phyloP scores from a whole-genome alignment of 2,113 vertebrate species.

The Hippocampus mohnikei region DNA sequence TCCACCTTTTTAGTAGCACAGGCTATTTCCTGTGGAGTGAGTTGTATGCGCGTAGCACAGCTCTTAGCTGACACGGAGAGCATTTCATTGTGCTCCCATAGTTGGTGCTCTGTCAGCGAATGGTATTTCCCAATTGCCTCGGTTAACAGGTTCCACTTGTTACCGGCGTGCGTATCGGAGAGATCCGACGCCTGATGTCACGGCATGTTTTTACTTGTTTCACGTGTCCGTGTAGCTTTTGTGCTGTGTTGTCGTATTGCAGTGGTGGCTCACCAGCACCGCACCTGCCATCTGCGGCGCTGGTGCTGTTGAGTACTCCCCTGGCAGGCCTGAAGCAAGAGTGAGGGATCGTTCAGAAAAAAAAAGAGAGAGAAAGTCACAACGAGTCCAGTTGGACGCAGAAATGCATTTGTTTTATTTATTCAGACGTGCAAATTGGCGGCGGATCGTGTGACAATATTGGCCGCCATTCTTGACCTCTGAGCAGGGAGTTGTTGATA shows the following conservation, averaged over 20 bases:
- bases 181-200: slow-evolving; percentile 32
- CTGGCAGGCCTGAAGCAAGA: slow-evolving; percentile 37
- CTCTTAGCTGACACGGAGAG: slow-evolving; percentile 35
- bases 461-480: not conserved
- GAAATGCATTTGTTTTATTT: not conserved
- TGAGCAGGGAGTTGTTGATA: slow-evolving; percentile 69
- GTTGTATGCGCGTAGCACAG: slow-evolving; percentile 12
- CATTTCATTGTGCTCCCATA: slow-evolving; percentile 39
- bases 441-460: not conserved
- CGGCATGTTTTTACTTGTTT: slow-evolving; percentile 10
- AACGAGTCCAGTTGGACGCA: not conserved
- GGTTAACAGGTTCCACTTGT: slow-evolving; percentile 72
- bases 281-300: slow-evolving; percentile 64
- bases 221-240: slow-evolving; percentile 12
- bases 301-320: too few relatives aligned
- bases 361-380: slow-evolving; percentile 29
- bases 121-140: slow-evolving; percentile 42
- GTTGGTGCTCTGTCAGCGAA: slow-evolving; percentile 29
- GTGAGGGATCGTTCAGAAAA: slow-evolving; percentile 34
- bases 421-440: not conserved
- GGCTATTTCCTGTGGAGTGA: slow-evolving; percentile 36
- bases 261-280: slow-evolving; percentile 25
- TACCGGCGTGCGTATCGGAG: slow-evolving; percentile 37
- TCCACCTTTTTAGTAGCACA: slow-evolving; percentile 30
- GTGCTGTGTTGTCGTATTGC: slow-evolving; percentile 26